Conservation (phyloP, 2,797 vertebrate genomes). For the Myripristis jacobus region DNA sequence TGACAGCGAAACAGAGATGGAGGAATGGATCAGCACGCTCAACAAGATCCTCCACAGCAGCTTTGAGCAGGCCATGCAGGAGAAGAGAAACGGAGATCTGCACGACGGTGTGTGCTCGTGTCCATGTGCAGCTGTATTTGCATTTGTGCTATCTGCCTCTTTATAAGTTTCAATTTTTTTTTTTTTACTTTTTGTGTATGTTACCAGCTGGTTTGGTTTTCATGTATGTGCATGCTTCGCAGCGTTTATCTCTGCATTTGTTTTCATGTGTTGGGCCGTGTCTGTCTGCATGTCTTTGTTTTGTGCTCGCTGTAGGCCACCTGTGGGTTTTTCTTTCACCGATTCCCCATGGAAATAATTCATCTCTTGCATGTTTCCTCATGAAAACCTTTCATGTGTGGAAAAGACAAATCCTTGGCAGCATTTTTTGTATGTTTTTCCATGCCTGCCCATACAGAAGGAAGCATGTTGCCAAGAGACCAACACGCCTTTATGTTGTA, state of each 20-base stretch:
- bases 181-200: neutral
- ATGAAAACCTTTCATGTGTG: slow-evolving; percentile 4
- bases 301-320: slow-evolving; percentile 29
- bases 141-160: neutral
- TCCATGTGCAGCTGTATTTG: neutral
- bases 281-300: slow-evolving; percentile 15
- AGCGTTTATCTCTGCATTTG: slow-evolving; percentile 1
- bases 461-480: neutral
- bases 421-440: neutral
- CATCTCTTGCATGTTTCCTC: slow-evolving; percentile 9
- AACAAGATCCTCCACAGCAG: slow-evolving; percentile 98
- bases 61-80: slow-evolving; percentile 96
- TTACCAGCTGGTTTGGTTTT: slow-evolving; percentile 1
- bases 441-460: neutral
- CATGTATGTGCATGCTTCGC: neutral
- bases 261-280: slow-evolving; percentile 16
- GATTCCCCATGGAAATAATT: slow-evolving; percentile 13
- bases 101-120: slow-evolving; percentile 86
- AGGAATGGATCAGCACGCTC: slow-evolving; percentile 93
- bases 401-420: slow-evolving; percentile 19
- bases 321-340: slow-evolving; percentile 16
- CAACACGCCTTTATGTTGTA: slow-evolving; percentile 31
- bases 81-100: slow-evolving; percentile 93
- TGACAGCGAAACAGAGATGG: slow-evolving; percentile 95
- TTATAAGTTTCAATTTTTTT: slow-evolving; percentile 2